Percentiles rank a stretch among this genome's conserved stretches.
phyloP scores from a whole-genome alignment of 2,113 vertebrate genomes.

The Sclerurus mexicanus region DNA sequence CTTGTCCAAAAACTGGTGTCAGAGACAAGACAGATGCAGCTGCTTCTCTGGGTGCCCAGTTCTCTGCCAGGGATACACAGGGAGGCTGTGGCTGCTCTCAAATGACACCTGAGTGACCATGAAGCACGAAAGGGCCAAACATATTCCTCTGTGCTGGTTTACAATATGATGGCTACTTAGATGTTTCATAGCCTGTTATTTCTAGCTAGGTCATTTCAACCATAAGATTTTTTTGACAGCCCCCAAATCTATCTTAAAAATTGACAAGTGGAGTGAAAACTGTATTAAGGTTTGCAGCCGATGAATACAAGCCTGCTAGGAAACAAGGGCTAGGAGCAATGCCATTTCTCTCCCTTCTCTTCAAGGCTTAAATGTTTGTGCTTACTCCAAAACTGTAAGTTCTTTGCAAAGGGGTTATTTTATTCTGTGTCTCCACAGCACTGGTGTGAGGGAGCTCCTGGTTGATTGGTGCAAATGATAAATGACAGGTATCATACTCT shows the following conservation, averaged over 20 bases:
- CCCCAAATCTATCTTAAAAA: slow-evolving; percentile 31
- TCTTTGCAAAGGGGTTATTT: not conserved
- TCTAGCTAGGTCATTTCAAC: not conserved
- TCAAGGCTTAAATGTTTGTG: not conserved
- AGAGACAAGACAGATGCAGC: not conserved
- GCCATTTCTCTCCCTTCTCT: not conserved
- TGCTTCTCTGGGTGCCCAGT: fast-evolving
- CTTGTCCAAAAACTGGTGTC: not conserved
- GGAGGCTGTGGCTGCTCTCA: not conserved
- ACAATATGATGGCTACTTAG: not conserved
- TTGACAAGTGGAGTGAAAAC: slow-evolving; percentile 44
- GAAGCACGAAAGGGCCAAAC: not conserved
- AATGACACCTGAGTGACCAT: not conserved
- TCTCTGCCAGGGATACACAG: not conserved
- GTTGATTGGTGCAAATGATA: not conserved
- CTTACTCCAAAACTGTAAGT: not conserved
- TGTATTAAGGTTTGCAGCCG: not conserved
- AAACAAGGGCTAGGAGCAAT: not conserved
- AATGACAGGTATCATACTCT: not conserved
- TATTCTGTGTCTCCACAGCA: not conserved
- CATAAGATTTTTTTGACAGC: slow-evolving; percentile 25
- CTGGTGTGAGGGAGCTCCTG: fast-evolving
- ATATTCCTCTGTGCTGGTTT: not conserved
- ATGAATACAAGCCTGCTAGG: slow-evolving; percentile 12
- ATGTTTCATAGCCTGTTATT: slow-evolving; percentile 16